These are phyloP conservation scores for Dryadula phaetusa DNA, from an alignment of 2,888 invertebrate species.

Conservation along the genomic window DNA sequence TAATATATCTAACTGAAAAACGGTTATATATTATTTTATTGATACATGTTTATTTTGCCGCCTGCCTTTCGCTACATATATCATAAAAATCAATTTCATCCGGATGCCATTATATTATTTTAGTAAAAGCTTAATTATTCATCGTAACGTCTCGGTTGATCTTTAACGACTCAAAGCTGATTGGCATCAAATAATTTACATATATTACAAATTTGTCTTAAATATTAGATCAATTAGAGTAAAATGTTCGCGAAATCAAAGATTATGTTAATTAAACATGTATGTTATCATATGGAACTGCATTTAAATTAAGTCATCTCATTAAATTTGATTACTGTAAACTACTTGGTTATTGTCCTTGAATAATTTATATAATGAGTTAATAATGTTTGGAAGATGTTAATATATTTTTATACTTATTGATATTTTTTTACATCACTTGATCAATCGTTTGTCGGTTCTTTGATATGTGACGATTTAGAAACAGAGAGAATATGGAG, in stretches of 20 bases:
- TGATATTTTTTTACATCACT: background rate
- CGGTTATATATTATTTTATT: conserved; percentile 28
- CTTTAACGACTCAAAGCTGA: conserved; percentile 30
- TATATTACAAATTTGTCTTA: conserved; percentile 36
- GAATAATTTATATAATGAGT: background rate
- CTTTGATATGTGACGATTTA: too few relatives aligned
- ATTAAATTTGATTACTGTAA: conserved; percentile 10
- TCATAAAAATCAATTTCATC: conserved; percentile 45
- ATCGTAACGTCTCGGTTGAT: conserved; percentile 38
- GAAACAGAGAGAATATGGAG: too few relatives aligned
- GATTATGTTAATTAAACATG: conserved; percentile 23
- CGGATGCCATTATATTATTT: conserved; percentile 34
- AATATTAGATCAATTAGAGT: conserved; percentile 19
- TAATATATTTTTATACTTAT: background rate
- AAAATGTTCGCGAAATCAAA: conserved; percentile 27
- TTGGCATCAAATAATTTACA: conserved; percentile 42
- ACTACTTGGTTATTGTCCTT: conserved; percentile 1
- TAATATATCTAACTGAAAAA: conserved; percentile 31
- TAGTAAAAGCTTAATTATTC: conserved; percentile 38
- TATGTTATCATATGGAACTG: conserved; percentile 3
- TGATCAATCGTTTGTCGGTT: too few relatives aligned
- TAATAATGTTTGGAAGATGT: background rate
- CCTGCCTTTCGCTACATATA: conserved; percentile 40
- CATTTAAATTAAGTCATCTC: conserved; percentile 18
- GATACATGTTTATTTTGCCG: conserved; percentile 44